A percentile compares a stretch with the other conserved stretches of the same genome.
Evolutionary conservation across 1,140 invertebrate genomes (phyloP).

Genomic region (Pachypsylla venusta): DNA sequence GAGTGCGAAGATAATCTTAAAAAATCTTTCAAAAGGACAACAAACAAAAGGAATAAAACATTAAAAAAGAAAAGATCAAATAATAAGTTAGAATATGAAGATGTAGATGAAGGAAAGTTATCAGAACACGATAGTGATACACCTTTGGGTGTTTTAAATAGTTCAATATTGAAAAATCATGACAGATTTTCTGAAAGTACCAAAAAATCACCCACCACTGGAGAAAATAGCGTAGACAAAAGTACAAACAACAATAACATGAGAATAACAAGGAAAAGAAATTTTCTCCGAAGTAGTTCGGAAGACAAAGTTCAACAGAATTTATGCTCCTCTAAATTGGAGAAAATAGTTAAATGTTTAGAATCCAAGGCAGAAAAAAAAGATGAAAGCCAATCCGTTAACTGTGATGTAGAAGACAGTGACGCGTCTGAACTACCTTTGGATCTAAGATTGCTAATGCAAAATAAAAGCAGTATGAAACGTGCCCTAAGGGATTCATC

Average conservation of each 20-base stretch:
- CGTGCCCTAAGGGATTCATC: background rate
- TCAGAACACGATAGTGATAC: background rate
- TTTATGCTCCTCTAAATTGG: background rate
- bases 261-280: background rate
- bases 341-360: background rate
- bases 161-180: background rate
- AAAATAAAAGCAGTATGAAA: background rate
- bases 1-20: conserved; percentile 10
- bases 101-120: background rate
- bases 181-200: background rate
- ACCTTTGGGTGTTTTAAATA: background rate
- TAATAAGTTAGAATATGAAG: background rate
- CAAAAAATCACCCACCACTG: background rate
- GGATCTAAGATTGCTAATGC: background rate
- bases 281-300: background rate
- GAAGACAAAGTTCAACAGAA: background rate
- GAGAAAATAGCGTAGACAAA: background rate
- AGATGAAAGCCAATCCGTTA: background rate
- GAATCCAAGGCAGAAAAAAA: background rate
- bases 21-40: conserved; percentile 1
- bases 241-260: background rate
- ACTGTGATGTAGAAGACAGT: background rate
- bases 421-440: background rate
- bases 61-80: conserved; percentile 1
- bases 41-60: background rate